phyloP scores from a whole-genome alignment of 2,888 invertebrate genomes.

The Patella depressa region DNA sequence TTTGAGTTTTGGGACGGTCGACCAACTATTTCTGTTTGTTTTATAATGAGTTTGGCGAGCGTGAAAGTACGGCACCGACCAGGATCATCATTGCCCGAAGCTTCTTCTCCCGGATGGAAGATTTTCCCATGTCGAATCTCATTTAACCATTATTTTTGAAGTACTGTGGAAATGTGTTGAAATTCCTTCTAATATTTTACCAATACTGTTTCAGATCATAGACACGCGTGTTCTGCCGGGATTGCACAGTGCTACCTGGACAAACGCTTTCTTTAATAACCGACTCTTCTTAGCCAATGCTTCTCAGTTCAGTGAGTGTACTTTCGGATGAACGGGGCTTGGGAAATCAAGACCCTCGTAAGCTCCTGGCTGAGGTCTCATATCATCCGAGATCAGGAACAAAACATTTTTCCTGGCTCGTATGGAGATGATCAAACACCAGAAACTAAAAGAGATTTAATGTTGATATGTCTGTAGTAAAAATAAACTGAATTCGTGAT shows the following conservation, averaged over 20 bases:
- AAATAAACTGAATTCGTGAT: too few relatives aligned
- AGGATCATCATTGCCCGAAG: slow-evolving; percentile 11
- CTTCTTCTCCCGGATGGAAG: slow-evolving; percentile 20
- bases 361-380: slow-evolving; percentile 36
- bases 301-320: slow-evolving; percentile 79
- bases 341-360: slow-evolving; percentile 33
- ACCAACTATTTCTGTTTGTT: slow-evolving; percentile 9
- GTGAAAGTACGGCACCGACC: slow-evolving; percentile 5
- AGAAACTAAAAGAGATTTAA: too few relatives aligned
- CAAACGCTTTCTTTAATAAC: slow-evolving; percentile 78
- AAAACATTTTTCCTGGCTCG: slow-evolving; percentile 34
- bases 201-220: slow-evolving; percentile 32
- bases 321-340: slow-evolving; percentile 72
- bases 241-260: slow-evolving; percentile 88
- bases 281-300: slow-evolving; percentile 78
- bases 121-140: slow-evolving; percentile 38
- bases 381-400: slow-evolving; percentile 38
- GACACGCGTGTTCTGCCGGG: slow-evolving; percentile 32
- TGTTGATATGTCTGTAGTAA: too few relatives aligned
- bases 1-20: too few relatives aligned
- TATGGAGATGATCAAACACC: too few relatives aligned
- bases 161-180: slow-evolving; percentile 43
- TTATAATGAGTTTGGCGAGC: neutral
- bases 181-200: slow-evolving; percentile 25
- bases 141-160: slow-evolving; percentile 41